Base-by-base conservation (phyloP, 2,113 vertebrate genomes). In the Lethenteron reissneri region DNA sequence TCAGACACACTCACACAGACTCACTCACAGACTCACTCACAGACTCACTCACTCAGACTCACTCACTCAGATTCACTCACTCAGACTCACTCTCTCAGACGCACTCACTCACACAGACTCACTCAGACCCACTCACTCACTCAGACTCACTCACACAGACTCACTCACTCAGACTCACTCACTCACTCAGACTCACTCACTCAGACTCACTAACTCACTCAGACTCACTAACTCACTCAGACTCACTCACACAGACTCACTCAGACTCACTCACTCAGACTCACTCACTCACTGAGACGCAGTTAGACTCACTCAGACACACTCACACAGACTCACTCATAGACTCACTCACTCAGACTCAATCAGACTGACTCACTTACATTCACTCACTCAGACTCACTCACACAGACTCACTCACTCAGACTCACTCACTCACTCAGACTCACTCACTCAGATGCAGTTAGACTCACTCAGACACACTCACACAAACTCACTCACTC, bases 151-250 rank as follows among this genome's bases (percentile, higher is more conserved):
- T 25, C 25, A 25, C 25, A 41, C n/a, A n/a, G n/a, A n/a, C n/a
- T n/a, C 3, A 41, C 25, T 70, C 69, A 12, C 10, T 8, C 15
- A 21, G 19, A 70, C 15, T 3, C 69, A 21, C 69, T 21, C 10
- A 11, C 10, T 70, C 69, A 70, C 69, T 70, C 69, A 70, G 6
- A 70, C 7, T 70, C 69, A 70, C 69, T 12, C 69, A 12, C 69
- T 12, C 69, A 11, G 17, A 11, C 4, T 3, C 69, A 12, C 7
- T 70, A 3, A 12, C 69, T 70, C 10, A 12, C 69, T 12, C 69
- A 21, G 17, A 70, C 69, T 11, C 69, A 21, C 9, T 21, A 3
- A 11, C 69, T 11, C 69, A 70, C 69, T 11, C 69, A 21, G 19
- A 70, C 69, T 9, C 69, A 12, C 69, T 12, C 69, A 21, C 7